Evolutionary conservation across 2,888 invertebrate genomes (phyloP), one percentile per base, ranked within the genome.

Genomic region (Sarcophaga rosellei): DNA sequence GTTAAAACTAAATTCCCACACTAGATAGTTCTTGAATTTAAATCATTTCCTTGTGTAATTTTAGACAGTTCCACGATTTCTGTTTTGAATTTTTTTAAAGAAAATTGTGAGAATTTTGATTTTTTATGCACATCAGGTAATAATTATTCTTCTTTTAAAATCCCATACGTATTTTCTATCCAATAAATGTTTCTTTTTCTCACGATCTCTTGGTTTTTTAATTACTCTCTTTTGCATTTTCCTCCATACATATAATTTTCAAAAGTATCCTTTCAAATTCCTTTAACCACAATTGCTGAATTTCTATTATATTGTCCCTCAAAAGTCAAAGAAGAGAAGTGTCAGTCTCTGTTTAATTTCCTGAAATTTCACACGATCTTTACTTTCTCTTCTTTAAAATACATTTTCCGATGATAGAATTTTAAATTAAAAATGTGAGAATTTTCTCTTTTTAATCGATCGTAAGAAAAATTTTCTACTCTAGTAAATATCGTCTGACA

Each of bases 301-400:
- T 12, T 59, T 70, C 76, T 20, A 44, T 44, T 76, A 59, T 20
- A 57, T 57, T 69, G 57, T 23, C 25, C 76, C 63, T 62, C 10
- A 62, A 69, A 75, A 81, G 62, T 57, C 53, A 57, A 62, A n/a
- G 20, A 76, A 53, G 12, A n/a, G 35, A 61, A 8, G 35, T 35
- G 6, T 6, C 35, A 6, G 6, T 1, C 35, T 35, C 1, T 6
- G 35, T 35, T 35, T 35, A 35, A 35, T 35, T 35, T 35, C 35
- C 35, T 35, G 35, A 17, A 69, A 23, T 45, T 69, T 69, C 53
- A 20, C 69, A 47, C 45, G 6, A 15, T 4, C 1, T 63, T 23
- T 25, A 25, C 25, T 25, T 25, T 25, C 25, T 25, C 35, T 35
- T 35, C 35, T 35, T 35, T 6, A 35, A 6, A 35, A 35, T 35